Base-by-base conservation (phyloP, 2,113 vertebrate genomes). In the Peucedramus taeniatus region DNA sequence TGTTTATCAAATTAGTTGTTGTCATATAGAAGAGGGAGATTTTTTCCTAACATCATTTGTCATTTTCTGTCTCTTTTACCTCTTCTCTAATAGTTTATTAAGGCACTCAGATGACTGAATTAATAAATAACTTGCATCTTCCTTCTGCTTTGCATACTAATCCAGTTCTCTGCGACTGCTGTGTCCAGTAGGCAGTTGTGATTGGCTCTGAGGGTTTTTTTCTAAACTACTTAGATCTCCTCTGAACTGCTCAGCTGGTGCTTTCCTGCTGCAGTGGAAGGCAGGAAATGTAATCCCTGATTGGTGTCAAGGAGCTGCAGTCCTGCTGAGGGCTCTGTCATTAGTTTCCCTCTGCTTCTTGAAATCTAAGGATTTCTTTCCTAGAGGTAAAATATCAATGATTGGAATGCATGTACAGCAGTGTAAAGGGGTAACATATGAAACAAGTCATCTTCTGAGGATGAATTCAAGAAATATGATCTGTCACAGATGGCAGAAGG, bases 281-380 rank as follows among this genome's bases (percentile, higher is more conserved):
- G 75, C 64, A 96, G 82, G 90, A 96, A 95, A 92, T 93, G 76
- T 81, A 93, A 95, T 93, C 83, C 86, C 79, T 93, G 94, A 96
- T 94, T 95, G 93, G 93, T 94, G 94, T 96, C 0, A 13, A 89
- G 83, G 76, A 95, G 76, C 71, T 90, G 88, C 64, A 75, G 76
- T 75, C 93, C 95, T 96, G 91, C 91, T 92, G 95, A 90, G 93
- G 88, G 26, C 56, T 93, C 85, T 86, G 47, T 89, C 88, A 89
- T 95, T 86, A 96, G 83, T 94, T 66, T 94, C 75, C 66, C 68
- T 81, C 82, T 93, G 84, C 22, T 40, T 77, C 95, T 83, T 7
- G 4, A 93, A 95, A 94, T 96, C 90, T 69, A 59, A 88, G 68
- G 88, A 77, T 96, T 86, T 44, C 45, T 70, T 93, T 93, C 76